Evolutionary conservation across 2,113 vertebrate genomes (phyloP).

Genomic region (Mugil cephalus): DNA sequence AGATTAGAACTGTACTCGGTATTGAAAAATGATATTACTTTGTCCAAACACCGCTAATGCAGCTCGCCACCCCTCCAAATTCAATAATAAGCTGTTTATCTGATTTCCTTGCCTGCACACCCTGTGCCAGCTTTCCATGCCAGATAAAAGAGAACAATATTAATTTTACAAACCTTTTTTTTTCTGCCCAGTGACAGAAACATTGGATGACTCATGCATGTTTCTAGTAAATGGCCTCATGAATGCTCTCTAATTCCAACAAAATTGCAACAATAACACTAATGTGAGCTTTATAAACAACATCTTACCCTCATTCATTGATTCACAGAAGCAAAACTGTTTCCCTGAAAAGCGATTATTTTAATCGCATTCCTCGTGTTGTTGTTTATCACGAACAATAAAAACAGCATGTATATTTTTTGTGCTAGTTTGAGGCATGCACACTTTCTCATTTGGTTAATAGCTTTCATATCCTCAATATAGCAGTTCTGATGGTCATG

Average conservation of each 20-base stretch:
- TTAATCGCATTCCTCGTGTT: slow-evolving; percentile 11
- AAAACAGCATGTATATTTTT: not conserved
- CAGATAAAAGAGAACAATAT: slow-evolving; percentile 36
- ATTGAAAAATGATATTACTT: slow-evolving; percentile 85
- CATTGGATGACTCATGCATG: slow-evolving; percentile 41
- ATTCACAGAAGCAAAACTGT: slow-evolving; percentile 19
- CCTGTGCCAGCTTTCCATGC: slow-evolving; percentile 30
- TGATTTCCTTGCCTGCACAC: slow-evolving; percentile 46
- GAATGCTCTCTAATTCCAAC: not conserved
- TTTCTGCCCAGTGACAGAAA: slow-evolving; percentile 22
- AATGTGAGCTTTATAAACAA: not conserved
- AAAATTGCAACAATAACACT: slow-evolving; percentile 16
- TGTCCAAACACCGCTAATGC: slow-evolving; percentile 68
- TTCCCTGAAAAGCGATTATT: slow-evolving; percentile 6
- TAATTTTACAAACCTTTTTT: slow-evolving; percentile 31
- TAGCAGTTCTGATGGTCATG: not conserved
- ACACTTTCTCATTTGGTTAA: not conserved
- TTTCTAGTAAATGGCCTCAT: slow-evolving; percentile 15
- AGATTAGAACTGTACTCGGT: slow-evolving; percentile 45
- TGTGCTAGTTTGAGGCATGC: not conserved
- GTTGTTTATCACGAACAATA: not conserved
- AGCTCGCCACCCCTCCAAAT: slow-evolving; percentile 44
- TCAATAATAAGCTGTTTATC: slow-evolving; percentile 62
- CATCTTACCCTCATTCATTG: not conserved
- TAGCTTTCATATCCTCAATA: not conserved